Conservation (phyloP, 2,888 invertebrate species). For the Leptura quadrifasciata region DNA sequence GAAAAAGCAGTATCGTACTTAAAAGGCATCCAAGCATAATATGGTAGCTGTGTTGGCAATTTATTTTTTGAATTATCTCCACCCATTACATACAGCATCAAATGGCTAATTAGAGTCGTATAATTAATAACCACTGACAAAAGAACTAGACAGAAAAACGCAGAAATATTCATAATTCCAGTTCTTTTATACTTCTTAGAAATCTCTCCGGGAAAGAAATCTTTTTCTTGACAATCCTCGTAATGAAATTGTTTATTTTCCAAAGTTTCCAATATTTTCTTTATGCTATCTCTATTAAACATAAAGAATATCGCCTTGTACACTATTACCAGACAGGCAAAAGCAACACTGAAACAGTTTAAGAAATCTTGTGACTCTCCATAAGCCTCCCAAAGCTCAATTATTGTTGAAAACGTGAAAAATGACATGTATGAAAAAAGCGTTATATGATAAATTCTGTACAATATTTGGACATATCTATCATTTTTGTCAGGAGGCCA, state of each 20-base stretch:
- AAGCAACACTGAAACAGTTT: neutral
- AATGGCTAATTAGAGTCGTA: neutral
- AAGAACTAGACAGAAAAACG: neutral
- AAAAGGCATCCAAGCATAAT: neutral
- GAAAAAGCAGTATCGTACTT: neutral
- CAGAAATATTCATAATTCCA: neutral
- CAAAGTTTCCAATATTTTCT: neutral
- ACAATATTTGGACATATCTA: neutral
- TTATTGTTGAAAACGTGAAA: neutral
- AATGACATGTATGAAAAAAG: neutral
- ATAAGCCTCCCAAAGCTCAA: neutral
- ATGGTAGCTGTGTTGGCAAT: neutral
- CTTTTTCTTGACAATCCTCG: neutral
- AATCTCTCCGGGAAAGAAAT: neutral
- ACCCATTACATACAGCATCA: neutral
- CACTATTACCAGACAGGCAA: neutral
- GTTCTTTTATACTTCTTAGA: neutral
- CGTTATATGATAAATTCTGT: neutral
- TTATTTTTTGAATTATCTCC: neutral
- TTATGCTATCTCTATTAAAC: neutral
- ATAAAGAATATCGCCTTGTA: neutral
- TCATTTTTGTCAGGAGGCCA: neutral
- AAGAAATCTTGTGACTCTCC: neutral
- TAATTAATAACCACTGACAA: neutral
- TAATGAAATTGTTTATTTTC: neutral